phyloP scores from a whole-genome alignment of 2,888 invertebrate species.

The Gari tellinella region DNA sequence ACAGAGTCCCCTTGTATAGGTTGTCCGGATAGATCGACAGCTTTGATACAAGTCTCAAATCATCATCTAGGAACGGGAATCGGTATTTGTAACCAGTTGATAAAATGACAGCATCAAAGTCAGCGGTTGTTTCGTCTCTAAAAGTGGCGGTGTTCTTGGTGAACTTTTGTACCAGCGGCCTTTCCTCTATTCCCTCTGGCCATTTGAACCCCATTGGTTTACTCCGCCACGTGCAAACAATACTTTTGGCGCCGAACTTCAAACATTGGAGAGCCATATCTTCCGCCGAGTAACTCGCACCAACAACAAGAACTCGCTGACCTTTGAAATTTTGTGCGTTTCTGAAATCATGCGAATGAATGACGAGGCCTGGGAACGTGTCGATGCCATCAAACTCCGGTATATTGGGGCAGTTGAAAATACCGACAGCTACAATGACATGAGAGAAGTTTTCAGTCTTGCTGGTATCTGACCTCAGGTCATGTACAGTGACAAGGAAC shows the following conservation, averaged over 20 bases:
- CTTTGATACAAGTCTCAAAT: slow-evolving; percentile 12
- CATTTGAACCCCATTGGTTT: slow-evolving; percentile 51
- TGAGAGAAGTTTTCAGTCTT: slow-evolving; percentile 27
- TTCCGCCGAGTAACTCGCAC: slow-evolving; percentile 42
- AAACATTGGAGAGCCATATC: slow-evolving; percentile 39
- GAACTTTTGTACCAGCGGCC: slow-evolving; percentile 37
- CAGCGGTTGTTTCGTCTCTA: slow-evolving; percentile 44
- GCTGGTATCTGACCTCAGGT: slow-evolving; percentile 13
- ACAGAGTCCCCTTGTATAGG: slow-evolving; percentile 41
- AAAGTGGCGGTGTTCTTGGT: slow-evolving; percentile 32
- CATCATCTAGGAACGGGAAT: slow-evolving; percentile 28
- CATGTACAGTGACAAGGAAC: slow-evolving; percentile 39
- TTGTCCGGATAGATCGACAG: slow-evolving; percentile 26
- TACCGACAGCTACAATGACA: slow-evolving; percentile 46
- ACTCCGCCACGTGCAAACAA: slow-evolving; percentile 24
- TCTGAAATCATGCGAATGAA: slow-evolving; percentile 54
- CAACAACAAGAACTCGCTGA: slow-evolving; percentile 39
- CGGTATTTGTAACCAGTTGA: slow-evolving; percentile 35
- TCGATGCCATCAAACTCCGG: slow-evolving; percentile 42
- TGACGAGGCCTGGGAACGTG: slow-evolving; percentile 36
- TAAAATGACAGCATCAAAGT: slow-evolving; percentile 42
- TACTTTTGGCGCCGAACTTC: slow-evolving; percentile 20
- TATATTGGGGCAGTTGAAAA: slow-evolving; percentile 41
- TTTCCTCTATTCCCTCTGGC: slow-evolving; percentile 48
- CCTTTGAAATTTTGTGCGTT: slow-evolving; percentile 34